A percentile compares a stretch with the other conserved stretches of the same genome.
Evolutionary conservation across 1,140 invertebrate species (phyloP).

Genomic region (Drosophila bocqueti): DNA sequence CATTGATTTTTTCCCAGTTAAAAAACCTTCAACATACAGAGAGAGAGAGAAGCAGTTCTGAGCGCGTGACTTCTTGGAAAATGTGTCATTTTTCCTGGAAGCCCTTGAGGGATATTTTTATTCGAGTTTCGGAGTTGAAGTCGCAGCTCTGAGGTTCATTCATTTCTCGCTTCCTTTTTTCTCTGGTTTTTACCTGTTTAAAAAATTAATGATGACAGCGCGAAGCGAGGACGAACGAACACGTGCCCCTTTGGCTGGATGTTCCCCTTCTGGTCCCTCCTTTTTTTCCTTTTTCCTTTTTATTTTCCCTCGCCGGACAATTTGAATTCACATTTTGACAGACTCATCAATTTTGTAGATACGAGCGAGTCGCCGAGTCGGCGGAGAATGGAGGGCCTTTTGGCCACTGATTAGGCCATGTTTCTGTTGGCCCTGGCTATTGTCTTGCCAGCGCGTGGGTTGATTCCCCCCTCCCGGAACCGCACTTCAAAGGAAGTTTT

Average conservation of each 20-base stretch:
- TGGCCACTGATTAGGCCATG: conserved; percentile 60
- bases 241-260: conserved; percentile 57
- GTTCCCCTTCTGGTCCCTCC: conserved; percentile 6
- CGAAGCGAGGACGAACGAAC: conserved; percentile 62
- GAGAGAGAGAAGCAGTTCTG: too few relatives aligned
- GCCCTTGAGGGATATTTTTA: conserved; percentile 14
- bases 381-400: conserved; percentile 1
- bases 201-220: conserved; percentile 82
- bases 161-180: conserved; percentile 16
- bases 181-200: conserved; percentile 60
- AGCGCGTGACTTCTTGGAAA: conserved; percentile 78
- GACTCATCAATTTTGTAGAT: conserved; percentile 85
- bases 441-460: conserved; percentile 44
- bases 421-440: conserved; percentile 46
- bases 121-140: conserved; percentile 2
- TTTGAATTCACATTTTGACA: conserved; percentile 84
- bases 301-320: conserved; percentile 33
- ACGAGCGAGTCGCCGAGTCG: conserved; percentile 16
- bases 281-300: conserved; percentile 20
- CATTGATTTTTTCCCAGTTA: background rate
- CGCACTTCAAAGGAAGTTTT: conserved; percentile 70
- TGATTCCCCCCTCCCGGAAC: conserved; percentile 7
- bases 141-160: conserved; percentile 12
- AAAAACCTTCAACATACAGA: background rate
- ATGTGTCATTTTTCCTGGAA: conserved; percentile 77